phyloP scores from a whole-genome alignment of 2,113 vertebrate species.

The Panthera uncia region DNA sequence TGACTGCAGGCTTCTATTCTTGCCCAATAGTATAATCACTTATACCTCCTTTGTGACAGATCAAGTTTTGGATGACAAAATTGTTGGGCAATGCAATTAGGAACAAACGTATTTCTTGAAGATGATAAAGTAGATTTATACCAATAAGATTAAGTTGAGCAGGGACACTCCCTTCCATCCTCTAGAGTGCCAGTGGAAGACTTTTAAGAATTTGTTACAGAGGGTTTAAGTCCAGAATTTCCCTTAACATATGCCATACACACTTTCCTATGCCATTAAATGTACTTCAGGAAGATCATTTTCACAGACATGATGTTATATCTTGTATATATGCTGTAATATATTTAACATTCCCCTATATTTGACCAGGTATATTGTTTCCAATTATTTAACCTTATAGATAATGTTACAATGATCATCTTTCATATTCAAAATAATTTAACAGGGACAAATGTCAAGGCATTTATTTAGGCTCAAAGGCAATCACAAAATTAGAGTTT shows the following conservation, averaged over 20 bases:
- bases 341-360: constrained; percentile 12
- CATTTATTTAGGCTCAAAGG: neutral
- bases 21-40: neutral
- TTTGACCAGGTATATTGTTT: neutral
- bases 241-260: neutral
- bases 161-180: neutral
- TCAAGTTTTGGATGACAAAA: neutral
- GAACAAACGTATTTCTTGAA: neutral
- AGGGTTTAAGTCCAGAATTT: neutral
- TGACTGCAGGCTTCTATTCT: neutral
- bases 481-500: neutral
- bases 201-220: neutral
- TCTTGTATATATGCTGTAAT: neutral
- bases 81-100: neutral
- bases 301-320: neutral
- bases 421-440: constrained; percentile 20
- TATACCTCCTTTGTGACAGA: neutral
- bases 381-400: neutral
- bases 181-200: neutral
- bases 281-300: neutral
- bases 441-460: neutral
- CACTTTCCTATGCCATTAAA: neutral
- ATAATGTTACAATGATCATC: neutral
- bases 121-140: neutral
- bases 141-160: neutral